Evolutionary conservation across 2,797 vertebrate species (phyloP).

Genomic region (Tachyglossus aculeatus): DNA sequence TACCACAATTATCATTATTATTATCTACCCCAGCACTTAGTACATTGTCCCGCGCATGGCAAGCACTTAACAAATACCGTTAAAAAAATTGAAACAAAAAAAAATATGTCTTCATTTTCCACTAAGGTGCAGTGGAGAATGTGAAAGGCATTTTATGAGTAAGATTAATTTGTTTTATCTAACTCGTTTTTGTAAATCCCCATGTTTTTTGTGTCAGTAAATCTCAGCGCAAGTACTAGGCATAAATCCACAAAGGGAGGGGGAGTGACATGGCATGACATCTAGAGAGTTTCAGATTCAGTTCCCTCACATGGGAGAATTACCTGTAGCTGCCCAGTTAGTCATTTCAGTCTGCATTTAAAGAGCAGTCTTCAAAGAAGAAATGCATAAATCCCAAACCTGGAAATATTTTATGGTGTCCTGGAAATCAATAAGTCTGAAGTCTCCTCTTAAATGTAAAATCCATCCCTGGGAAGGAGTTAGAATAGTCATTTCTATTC

Average conservation of each 20-base stretch:
- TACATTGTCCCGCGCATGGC: too few relatives aligned
- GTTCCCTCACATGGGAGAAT: too few relatives aligned
- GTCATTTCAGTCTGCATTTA: background rate
- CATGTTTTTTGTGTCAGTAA: background rate
- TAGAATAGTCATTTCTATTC: background rate
- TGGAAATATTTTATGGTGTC: background rate
- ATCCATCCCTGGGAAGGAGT: background rate
- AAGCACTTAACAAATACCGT: too few relatives aligned
- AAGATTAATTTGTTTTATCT: too few relatives aligned
- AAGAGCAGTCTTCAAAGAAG: background rate
- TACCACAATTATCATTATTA: too few relatives aligned
- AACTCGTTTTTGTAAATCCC: too few relatives aligned
- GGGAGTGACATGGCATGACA: too few relatives aligned
- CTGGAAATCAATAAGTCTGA: background rate
- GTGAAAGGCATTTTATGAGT: background rate
- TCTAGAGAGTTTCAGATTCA: too few relatives aligned
- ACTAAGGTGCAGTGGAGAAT: rapidly evolving
- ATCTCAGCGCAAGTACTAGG: background rate
- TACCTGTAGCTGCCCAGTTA: background rate
- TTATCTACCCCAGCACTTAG: too few relatives aligned
- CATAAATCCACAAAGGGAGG: background rate
- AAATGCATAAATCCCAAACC: background rate
- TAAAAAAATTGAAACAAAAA: too few relatives aligned
- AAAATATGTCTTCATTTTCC: background rate
- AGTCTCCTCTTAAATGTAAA: background rate